Percentiles rank a stretch among this genome's conserved stretches.
These are phyloP conservation scores for Apantesis nais DNA, from an alignment of 2,888 invertebrate genomes.

Conservation along the genomic window DNA sequence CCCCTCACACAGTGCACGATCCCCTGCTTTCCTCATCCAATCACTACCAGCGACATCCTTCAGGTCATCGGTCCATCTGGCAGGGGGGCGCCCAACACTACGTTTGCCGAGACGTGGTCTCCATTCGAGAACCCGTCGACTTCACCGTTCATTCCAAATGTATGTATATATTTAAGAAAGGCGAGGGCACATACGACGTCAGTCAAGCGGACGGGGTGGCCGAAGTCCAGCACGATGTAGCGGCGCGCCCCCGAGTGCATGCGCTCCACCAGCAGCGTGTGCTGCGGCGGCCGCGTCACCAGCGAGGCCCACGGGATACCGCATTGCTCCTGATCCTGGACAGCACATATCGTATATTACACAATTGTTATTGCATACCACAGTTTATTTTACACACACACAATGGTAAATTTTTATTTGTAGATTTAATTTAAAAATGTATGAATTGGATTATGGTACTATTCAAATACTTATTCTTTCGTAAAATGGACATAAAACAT, in stretches of 20 bases:
- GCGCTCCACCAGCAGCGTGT: constrained; percentile 94
- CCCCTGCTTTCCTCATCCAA: too few relatives aligned
- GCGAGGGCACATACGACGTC: constrained; percentile 87
- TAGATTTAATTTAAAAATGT: not conserved
- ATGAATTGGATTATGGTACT: not conserved
- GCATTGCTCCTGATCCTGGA: constrained; percentile 75
- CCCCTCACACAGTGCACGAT: too few relatives aligned
- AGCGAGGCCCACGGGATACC: constrained; percentile 91
- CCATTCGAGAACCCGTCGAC: too few relatives aligned
- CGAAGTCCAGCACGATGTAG: constrained; percentile 96
- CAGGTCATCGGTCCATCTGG: too few relatives aligned
- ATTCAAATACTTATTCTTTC: not conserved
- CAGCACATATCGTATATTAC: not conserved
- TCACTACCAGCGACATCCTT: too few relatives aligned
- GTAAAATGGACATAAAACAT: not conserved
- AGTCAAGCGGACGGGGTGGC: constrained; percentile 93
- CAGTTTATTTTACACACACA: not conserved
- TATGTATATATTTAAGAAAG: not conserved
- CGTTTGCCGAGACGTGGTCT: too few relatives aligned
- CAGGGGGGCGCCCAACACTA: too few relatives aligned
- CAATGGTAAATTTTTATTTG: not conserved
- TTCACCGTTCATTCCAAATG: too few relatives aligned
- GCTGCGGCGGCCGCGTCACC: constrained; percentile 92
- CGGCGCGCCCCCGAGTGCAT: constrained; percentile 98
- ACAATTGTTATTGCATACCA: not conserved